Evolutionary conservation across 2,888 invertebrate species (phyloP).

Genomic region (Hartigia nigra): DNA sequence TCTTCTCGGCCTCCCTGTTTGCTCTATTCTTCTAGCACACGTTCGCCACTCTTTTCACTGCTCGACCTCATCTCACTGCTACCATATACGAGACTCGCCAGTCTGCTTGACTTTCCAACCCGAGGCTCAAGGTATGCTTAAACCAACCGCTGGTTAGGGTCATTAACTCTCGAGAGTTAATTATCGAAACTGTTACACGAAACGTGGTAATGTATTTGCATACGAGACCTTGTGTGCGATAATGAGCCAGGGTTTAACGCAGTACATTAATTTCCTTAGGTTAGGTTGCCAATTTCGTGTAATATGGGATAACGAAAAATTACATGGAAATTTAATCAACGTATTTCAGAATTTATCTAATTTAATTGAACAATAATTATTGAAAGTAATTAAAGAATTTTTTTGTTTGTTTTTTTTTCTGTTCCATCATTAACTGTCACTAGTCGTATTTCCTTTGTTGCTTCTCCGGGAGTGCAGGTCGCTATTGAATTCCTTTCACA

Average conservation of each 20-base stretch:
- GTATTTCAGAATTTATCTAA: neutral
- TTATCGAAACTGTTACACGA: neutral
- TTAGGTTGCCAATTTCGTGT: neutral
- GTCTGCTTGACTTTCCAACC: neutral
- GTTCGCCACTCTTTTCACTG: constrained; percentile 14
- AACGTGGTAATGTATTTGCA: neutral
- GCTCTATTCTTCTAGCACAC: constrained; percentile 6
- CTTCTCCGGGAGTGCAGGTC: neutral
- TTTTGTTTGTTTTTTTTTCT: neutral
- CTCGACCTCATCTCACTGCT: neutral
- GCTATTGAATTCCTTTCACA: neutral
- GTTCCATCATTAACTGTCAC: neutral
- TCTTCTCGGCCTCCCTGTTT: constrained; percentile 8
- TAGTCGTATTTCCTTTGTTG: neutral
- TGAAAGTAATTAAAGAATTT: neutral
- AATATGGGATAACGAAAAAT: neutral
- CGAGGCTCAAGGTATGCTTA: neutral
- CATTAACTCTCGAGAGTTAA: neutral
- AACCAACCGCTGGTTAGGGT: neutral
- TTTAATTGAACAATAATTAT: neutral
- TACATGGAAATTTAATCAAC: neutral
- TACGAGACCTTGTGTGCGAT: neutral
- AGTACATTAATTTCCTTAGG: neutral
- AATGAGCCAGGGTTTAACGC: neutral
- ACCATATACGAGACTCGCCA: neutral